A percentile compares a stretch with the other conserved stretches of the same genome.
phyloP scores from a whole-genome alignment of 2,888 invertebrate species.

The Pachliopta kotzebuea region DNA sequence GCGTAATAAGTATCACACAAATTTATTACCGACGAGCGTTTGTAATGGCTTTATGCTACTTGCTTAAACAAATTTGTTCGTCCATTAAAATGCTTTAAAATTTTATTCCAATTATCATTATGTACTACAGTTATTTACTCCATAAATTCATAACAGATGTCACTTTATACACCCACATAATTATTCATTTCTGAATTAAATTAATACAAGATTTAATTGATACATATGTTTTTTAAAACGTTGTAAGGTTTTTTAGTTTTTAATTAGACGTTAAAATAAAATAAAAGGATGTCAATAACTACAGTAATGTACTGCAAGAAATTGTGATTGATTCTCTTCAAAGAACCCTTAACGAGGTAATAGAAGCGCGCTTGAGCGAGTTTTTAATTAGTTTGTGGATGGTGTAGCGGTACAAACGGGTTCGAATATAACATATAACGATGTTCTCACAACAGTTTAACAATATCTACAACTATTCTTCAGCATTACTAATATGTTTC shows the following conservation, averaged over 20 bases:
- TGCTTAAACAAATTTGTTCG: constrained; percentile 31
- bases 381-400: constrained; percentile 30
- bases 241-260: background rate
- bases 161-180: background rate
- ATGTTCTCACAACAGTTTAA: constrained; percentile 22
- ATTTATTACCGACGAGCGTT: constrained; percentile 33
- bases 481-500: background rate
- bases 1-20: constrained; percentile 39
- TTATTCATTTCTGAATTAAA: no score
- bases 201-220: no score
- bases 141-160: background rate
- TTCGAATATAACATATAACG: constrained; percentile 28
- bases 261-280: background rate
- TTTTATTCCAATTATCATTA: background rate
- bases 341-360: constrained; percentile 30
- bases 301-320: constrained; percentile 40
- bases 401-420: constrained; percentile 30
- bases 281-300: constrained; percentile 5
- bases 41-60: constrained; percentile 28
- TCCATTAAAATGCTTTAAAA: background rate
- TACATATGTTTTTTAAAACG: no score
- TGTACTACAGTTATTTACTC: background rate
- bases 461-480: constrained; percentile 25
- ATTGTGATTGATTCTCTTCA: constrained; percentile 20
- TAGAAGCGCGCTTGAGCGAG: constrained; percentile 30